Evolutionary conservation across 2,797 vertebrate genomes (phyloP).

Genomic region (Acropternis orthonyx): DNA sequence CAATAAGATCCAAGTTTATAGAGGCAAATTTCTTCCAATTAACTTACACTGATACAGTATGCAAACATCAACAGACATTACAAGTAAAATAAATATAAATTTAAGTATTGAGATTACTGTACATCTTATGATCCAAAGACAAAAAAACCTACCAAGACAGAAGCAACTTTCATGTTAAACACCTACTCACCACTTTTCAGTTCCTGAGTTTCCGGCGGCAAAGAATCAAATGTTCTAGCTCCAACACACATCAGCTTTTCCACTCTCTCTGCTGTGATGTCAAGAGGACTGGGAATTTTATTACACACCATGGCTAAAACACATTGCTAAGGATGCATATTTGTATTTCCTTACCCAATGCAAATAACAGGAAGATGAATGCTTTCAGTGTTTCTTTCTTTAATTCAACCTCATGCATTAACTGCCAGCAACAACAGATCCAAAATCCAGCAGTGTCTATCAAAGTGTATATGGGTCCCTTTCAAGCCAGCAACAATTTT

Average conservation of each 20-base stretch:
- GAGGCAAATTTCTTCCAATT: not conserved
- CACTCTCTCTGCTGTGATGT: slow-evolving; percentile 85
- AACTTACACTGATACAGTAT: not conserved
- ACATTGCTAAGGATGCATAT: slow-evolving; percentile 73
- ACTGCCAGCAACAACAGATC: not conserved
- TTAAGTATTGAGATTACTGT: not conserved
- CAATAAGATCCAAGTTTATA: not conserved
- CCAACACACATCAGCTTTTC: slow-evolving; percentile 91
- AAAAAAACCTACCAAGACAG: not conserved
- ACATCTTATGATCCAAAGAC: not conserved
- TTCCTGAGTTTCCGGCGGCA: slow-evolving; percentile 86
- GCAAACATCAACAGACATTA: not conserved
- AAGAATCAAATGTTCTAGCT: slow-evolving; percentile 83
- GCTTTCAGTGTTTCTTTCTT: not conserved
- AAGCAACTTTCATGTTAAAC: not conserved
- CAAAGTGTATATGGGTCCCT: not conserved
- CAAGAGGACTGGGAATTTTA: slow-evolving; percentile 91
- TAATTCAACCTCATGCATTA: not conserved
- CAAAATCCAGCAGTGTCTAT: not conserved
- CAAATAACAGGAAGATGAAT: not conserved
- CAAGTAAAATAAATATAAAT: not conserved
- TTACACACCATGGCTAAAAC: slow-evolving; percentile 90
- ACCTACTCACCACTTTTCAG: slow-evolving; percentile 86
- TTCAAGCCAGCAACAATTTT: not conserved
- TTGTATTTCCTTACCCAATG: not conserved